Conservation (phyloP, 2,888 invertebrate genomes). For the Mantis religiosa region DNA sequence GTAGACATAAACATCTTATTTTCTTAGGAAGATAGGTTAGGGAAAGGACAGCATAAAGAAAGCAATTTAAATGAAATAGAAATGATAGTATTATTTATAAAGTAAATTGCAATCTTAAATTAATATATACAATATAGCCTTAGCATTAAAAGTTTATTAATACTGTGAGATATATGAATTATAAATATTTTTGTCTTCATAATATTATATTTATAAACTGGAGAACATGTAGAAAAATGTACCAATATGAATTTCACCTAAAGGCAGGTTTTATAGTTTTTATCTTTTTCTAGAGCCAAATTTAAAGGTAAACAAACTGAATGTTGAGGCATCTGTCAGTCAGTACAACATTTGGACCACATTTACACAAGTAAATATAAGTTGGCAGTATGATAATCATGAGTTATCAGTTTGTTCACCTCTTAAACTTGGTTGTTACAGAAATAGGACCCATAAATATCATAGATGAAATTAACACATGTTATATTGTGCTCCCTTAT, state of each 20-base stretch:
- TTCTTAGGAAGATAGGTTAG: too few relatives aligned
- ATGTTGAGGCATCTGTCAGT: not conserved
- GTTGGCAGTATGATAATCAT: not conserved
- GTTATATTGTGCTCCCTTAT: not conserved
- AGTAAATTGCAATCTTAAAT: not conserved
- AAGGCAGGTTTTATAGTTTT: not conserved
- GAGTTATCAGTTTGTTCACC: not conserved
- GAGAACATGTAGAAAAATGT: not conserved
- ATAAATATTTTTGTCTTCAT: not conserved
- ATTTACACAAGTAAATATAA: not conserved
- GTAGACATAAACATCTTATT: too few relatives aligned
- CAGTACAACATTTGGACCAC: not conserved
- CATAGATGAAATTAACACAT: not conserved
- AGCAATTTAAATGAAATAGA: not conserved
- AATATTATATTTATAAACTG: not conserved
- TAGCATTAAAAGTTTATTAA: not conserved
- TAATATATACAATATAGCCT: not conserved
- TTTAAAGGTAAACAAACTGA: not conserved
- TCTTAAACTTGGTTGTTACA: not conserved
- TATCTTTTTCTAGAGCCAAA: not conserved
- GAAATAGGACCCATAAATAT: not conserved
- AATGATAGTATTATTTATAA: not conserved
- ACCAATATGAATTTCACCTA: not conserved
- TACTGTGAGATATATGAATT: not conserved
- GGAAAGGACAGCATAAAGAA: too few relatives aligned